Percentiles rank a stretch among this genome's conserved stretches.
These are phyloP conservation scores for Drosophila repletoides DNA, from an alignment of 1,140 invertebrate genomes.

Conservation along the genomic window DNA sequence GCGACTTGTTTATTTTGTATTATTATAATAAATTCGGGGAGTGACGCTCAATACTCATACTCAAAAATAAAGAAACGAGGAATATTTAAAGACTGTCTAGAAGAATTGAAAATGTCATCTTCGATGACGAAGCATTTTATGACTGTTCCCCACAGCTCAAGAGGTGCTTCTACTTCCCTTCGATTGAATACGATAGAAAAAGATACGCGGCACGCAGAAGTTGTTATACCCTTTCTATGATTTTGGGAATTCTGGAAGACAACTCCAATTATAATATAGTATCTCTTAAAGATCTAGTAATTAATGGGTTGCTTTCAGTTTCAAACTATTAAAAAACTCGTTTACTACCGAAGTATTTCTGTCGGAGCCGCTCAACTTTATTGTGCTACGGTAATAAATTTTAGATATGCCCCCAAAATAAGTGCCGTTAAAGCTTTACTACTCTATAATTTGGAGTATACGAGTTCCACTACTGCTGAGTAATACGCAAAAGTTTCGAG, in stretches of 20 bases:
- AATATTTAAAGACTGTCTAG: background rate
- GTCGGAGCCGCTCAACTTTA: background rate
- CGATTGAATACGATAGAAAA: background rate
- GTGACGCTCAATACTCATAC: too few species aligned
- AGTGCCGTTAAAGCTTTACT: conserved; percentile 7
- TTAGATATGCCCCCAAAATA: background rate
- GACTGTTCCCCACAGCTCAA: too few species aligned
- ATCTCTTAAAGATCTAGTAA: too few species aligned
- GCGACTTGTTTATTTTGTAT: background rate
- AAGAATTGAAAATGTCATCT: background rate
- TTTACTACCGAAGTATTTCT: background rate
- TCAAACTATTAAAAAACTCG: background rate
- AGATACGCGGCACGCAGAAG: too few species aligned
- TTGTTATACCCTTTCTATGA: too few species aligned
- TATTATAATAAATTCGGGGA: background rate
- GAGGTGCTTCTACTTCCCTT: background rate
- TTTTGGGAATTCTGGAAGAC: too few species aligned
- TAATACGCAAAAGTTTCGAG: too few species aligned
- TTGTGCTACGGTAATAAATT: conserved; percentile 8
- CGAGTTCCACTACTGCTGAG: too few species aligned
- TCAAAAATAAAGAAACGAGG: too few species aligned
- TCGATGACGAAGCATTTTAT: conserved; percentile 3
- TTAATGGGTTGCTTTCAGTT: too few species aligned
- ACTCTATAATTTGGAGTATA: background rate
- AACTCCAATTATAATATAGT: too few species aligned